Evolutionary conservation across 2,113 vertebrate species (phyloP).

Genomic region (Sclerurus mexicanus): DNA sequence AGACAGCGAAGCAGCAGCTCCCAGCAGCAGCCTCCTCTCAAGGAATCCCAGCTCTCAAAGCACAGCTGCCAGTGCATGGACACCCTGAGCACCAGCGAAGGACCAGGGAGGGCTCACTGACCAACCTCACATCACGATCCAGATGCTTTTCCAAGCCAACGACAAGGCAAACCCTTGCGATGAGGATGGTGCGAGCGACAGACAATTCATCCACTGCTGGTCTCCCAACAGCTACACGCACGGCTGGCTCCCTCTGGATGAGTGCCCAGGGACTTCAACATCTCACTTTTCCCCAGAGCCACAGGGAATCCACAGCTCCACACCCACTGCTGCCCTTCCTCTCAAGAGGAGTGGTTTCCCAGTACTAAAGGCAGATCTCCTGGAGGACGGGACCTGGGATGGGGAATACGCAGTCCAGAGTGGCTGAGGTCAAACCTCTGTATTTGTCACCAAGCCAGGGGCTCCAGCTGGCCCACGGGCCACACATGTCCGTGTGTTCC

Average conservation of each 20-base stretch:
- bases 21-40: neutral
- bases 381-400: neutral
- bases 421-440: neutral
- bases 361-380: neutral
- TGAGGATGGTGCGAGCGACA: neutral
- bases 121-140: neutral
- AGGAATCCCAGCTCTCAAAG: neutral
- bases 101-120: neutral
- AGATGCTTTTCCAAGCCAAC: neutral
- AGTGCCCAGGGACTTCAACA: neutral
- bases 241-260: accelerated
- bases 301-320: neutral
- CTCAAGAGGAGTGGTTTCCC: neutral
- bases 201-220: neutral
- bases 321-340: neutral
- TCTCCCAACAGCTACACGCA: neutral
- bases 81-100: neutral
- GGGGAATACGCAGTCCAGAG: neutral
- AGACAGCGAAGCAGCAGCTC: neutral
- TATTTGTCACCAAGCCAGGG: neutral
- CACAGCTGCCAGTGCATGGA: neutral
- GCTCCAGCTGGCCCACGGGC: neutral
- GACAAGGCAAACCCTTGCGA: neutral
- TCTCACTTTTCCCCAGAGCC: neutral
- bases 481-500: accelerated